Percentiles rank a stretch among this genome's conserved stretches.
Conservation (phyloP, 2,113 vertebrate species). For the Struthidea cinerea region DNA sequence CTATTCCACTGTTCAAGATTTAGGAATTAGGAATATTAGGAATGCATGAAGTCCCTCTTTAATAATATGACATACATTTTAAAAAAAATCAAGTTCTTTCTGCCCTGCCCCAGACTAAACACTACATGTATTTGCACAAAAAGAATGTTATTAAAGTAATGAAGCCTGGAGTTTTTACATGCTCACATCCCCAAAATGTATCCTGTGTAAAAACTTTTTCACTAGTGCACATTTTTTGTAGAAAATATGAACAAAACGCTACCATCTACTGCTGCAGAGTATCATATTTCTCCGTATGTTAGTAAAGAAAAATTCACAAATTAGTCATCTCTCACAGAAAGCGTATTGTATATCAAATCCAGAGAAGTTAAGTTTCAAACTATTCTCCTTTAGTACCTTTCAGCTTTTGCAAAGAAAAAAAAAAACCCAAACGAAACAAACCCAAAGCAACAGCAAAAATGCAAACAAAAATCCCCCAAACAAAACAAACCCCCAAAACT, state of each 20-base stretch:
- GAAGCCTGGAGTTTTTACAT: not conserved
- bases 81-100: not conserved
- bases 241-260: not conserved
- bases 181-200: not conserved
- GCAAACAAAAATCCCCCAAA: not conserved
- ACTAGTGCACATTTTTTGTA: not conserved
- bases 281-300: not conserved
- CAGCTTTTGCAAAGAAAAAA: not conserved
- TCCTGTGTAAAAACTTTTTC: not conserved
- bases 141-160: not conserved
- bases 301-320: not conserved
- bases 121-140: not conserved
- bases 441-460: not conserved
- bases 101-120: not conserved
- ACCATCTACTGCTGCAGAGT: not conserved
- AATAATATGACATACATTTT: not conserved
- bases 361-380: not conserved
- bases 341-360: not conserved
- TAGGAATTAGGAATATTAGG: not conserved
- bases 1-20: not conserved
- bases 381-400: not conserved
- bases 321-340: constrained; percentile 4
- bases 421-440: not conserved
- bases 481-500: not conserved
- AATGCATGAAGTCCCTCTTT: not conserved